Conservation (phyloP, 2,888 invertebrate genomes). For the Meghimatium bilineatum region DNA sequence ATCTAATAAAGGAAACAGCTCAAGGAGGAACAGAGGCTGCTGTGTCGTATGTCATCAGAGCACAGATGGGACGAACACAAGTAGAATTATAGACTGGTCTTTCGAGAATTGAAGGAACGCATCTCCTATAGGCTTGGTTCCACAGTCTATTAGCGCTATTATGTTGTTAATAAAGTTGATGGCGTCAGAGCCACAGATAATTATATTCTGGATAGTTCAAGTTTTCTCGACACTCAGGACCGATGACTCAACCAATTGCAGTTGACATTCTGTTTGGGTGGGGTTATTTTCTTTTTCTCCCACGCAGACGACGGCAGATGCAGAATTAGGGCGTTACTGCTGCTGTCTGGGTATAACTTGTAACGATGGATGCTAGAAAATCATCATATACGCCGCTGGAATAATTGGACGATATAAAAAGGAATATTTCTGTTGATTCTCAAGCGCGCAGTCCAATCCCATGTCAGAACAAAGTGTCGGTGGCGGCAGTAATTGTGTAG, state of each 20-base stretch:
- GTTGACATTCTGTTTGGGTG: slow-evolving; percentile 23
- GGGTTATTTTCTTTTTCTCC: not conserved
- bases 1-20: too few species aligned
- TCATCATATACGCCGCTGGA: not conserved
- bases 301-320: not conserved
- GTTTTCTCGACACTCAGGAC: not conserved
- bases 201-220: not conserved
- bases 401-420: slow-evolving; percentile 23
- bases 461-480: not conserved
- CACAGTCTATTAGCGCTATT: not conserved
- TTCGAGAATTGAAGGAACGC: too few species aligned
- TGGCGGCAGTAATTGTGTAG: not conserved
- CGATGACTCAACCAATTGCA: slow-evolving; percentile 13
- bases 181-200: not conserved
- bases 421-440: slow-evolving; percentile 8
- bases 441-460: not conserved
- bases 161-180: not conserved
- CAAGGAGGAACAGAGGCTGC: too few species aligned
- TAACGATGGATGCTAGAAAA: not conserved
- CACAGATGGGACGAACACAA: too few species aligned
- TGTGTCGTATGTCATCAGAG: too few species aligned
- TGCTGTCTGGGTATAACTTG: not conserved
- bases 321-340: slow-evolving; percentile 4
- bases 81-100: too few species aligned
- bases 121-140: too few species aligned